Conservation (phyloP, 2,888 invertebrate genomes). For the Drosophila pegasa region DNA sequence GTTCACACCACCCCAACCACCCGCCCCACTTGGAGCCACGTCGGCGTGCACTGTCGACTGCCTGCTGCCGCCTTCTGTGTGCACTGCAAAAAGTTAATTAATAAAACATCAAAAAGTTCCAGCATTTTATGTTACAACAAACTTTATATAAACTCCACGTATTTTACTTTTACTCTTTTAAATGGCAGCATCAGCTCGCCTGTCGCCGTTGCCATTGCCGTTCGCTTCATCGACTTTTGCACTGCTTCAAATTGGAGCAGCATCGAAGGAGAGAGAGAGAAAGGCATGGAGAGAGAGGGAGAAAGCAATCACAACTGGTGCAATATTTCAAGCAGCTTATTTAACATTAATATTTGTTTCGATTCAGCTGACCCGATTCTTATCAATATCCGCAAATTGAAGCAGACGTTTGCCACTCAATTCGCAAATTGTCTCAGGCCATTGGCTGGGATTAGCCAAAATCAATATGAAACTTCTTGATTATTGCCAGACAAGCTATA, state of each 20-base stretch:
- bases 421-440: neutral
- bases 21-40: neutral
- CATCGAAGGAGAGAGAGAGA: neutral
- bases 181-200: conserved; percentile 33
- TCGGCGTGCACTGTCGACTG: neutral
- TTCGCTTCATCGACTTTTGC: conserved; percentile 47
- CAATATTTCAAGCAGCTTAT: conserved; percentile 56
- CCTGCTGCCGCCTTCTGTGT: conserved; percentile 13
- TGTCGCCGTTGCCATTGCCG: conserved; percentile 10
- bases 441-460: neutral
- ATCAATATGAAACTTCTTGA: conserved; percentile 6
- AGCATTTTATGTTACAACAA: conserved; percentile 75
- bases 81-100: conserved; percentile 78
- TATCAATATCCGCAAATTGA: conserved; percentile 1
- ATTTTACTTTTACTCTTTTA: conserved; percentile 76
- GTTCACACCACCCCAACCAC: conserved; percentile 5
- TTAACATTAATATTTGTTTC: conserved; percentile 42
- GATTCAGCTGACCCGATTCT: conserved; percentile 26
- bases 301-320: neutral
- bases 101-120: conserved; percentile 80
- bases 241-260: conserved; percentile 40
- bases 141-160: conserved; percentile 79
- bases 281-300: neutral
- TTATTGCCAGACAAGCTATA: neutral
- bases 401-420: conserved; percentile 6